Evolutionary conservation across 2,113 vertebrate genomes (phyloP).

Genomic region (Anoplopoma fimbria): DNA sequence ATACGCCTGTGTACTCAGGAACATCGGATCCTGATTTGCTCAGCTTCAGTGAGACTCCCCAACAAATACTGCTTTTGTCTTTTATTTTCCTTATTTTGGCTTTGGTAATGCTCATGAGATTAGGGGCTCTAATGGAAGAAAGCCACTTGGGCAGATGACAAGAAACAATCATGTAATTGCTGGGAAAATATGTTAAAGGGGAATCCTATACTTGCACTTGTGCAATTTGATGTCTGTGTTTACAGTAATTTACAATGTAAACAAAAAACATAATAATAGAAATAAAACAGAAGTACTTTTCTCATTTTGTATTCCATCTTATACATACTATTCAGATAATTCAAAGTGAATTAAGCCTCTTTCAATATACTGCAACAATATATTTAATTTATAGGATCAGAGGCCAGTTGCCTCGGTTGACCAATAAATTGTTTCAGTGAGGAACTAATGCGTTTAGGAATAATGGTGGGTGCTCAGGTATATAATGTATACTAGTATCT

Average conservation of each 20-base stretch:
- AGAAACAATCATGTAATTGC: constrained; percentile 41
- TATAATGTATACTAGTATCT: constrained; percentile 71
- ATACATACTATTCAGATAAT: constrained; percentile 19
- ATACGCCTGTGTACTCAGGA: constrained; percentile 56
- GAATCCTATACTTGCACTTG: neutral
- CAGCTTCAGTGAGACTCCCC: constrained; percentile 57
- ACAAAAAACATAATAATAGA: neutral
- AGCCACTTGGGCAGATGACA: constrained; percentile 41
- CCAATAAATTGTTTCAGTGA: constrained; percentile 64
- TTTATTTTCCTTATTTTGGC: constrained; percentile 45
- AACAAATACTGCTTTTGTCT: constrained; percentile 43
- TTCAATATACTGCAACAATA: constrained; percentile 42
- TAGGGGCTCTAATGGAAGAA: constrained; percentile 50
- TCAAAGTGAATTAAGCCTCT: constrained; percentile 21
- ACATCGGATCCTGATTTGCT: constrained; percentile 69
- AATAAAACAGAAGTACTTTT: constrained; percentile 7
- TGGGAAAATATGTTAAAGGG: constrained; percentile 14
- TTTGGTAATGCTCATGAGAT: constrained; percentile 52
- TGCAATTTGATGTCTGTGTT: constrained; percentile 20
- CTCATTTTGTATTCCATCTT: neutral
- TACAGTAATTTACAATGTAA: neutral
- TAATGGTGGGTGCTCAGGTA: constrained; percentile 50
- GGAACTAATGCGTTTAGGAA: constrained; percentile 57
- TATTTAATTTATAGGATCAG: constrained; percentile 54
- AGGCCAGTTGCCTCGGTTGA: constrained; percentile 44